A percentile compares a stretch with the other conserved stretches of the same genome.
phyloP scores from a whole-genome alignment of 2,888 invertebrate species.

The Drosophila stalkeri region DNA sequence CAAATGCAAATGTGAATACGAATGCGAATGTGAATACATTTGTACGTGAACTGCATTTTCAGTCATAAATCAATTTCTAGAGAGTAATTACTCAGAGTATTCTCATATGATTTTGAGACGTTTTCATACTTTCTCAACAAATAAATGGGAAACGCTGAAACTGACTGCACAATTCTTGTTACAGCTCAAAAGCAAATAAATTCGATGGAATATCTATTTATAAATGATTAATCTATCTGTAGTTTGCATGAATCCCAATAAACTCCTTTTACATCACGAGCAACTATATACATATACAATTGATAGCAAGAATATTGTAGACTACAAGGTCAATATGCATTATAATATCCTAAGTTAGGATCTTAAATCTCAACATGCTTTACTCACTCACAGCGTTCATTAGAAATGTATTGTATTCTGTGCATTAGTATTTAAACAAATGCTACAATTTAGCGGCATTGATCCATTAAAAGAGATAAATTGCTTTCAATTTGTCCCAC shows the following conservation, averaged over 20 bases:
- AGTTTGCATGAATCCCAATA: not conserved
- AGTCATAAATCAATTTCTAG: conserved; percentile 9
- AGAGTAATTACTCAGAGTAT: not conserved
- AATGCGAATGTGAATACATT: not conserved
- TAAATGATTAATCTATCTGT: too few species aligned
- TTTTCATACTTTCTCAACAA: not conserved
- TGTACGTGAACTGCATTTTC: conserved; percentile 30
- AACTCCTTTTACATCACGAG: not conserved
- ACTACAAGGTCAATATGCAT: conserved; percentile 3
- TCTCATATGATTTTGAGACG: not conserved
- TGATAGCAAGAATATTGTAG: not conserved
- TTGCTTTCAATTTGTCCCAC: conserved; percentile 28
- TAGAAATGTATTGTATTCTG: not conserved
- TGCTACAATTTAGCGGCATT: not conserved
- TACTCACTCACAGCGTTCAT: not conserved
- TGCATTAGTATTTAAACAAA: conserved; percentile 9
- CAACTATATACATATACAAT: not conserved
- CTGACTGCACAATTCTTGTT: not conserved
- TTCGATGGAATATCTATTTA: too few species aligned
- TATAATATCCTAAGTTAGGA: conserved; percentile 8
- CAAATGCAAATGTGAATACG: not conserved
- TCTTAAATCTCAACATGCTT: not conserved
- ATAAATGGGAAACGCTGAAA: not conserved
- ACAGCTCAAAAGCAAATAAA: not conserved
- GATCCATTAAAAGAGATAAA: conserved; percentile 31